Evolutionary conservation across 2,113 vertebrate species (phyloP).

Genomic region (Galbula dea): DNA sequence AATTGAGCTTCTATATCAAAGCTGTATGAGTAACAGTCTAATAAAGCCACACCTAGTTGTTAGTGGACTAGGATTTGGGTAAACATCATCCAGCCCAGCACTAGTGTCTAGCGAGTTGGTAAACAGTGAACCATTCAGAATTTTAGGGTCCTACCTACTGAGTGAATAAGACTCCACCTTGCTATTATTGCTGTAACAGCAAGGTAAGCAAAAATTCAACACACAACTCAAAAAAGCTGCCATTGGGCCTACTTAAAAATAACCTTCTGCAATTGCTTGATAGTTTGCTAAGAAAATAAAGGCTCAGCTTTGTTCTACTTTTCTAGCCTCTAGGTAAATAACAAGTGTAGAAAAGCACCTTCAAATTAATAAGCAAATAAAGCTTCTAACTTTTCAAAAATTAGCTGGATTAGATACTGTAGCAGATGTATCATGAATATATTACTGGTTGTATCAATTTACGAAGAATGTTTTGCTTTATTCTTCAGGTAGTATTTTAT

Average conservation of each 20-base stretch:
- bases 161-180: conserved; percentile 45
- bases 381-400: conserved; percentile 30
- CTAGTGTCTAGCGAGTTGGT: conserved; percentile 49
- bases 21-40: conserved; percentile 47
- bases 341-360: conserved; percentile 2
- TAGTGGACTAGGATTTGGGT: conserved; percentile 55
- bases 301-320: conserved; percentile 43
- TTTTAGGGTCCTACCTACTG: conserved; percentile 48
- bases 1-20: conserved; percentile 58
- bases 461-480: background rate
- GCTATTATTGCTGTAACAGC: conserved; percentile 45
- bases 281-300: conserved; percentile 61
- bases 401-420: background rate
- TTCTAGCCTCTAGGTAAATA: conserved; percentile 53
- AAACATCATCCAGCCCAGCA: conserved; percentile 60
- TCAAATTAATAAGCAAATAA: conserved; percentile 31
- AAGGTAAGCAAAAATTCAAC: conserved; percentile 60
- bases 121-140: conserved; percentile 63
- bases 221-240: conserved; percentile 25
- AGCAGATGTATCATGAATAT: background rate
- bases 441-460: background rate
- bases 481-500: background rate
- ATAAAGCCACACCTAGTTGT: conserved; percentile 66
- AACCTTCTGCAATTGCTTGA: conserved; percentile 11
- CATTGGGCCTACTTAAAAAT: conserved; percentile 47